phyloP scores from a whole-genome alignment of 2,888 invertebrate species.

The Uropetala carovei region DNA sequence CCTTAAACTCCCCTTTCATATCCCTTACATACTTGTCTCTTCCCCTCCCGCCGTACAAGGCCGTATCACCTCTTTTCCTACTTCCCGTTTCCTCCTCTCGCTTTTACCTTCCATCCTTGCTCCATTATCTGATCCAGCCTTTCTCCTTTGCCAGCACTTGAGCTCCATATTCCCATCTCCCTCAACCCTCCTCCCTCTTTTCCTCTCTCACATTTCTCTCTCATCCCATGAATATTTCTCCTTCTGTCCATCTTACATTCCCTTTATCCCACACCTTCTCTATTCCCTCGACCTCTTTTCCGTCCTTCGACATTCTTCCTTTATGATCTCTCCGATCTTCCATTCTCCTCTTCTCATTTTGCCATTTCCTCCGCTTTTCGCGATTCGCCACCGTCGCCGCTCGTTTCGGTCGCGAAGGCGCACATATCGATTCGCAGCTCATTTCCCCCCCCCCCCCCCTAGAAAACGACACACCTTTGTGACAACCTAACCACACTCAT shows the following conservation, averaged over 20 bases:
- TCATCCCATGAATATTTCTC: slow-evolving; percentile 30
- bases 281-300: neutral
- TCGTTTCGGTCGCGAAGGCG: no score
- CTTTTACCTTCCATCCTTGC: neutral
- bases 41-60: neutral
- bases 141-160: neutral
- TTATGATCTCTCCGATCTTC: slow-evolving; percentile 50
- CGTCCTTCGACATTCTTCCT: neutral
- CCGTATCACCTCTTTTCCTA: neutral
- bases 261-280: slow-evolving; percentile 46
- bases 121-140: neutral
- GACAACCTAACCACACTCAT: no score
- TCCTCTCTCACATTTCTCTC: neutral
- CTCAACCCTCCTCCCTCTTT: neutral
- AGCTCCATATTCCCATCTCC: neutral
- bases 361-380: slow-evolving; percentile 11
- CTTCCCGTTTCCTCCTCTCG: neutral
- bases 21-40: no score
- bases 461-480: no score
- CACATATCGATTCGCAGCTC: no score
- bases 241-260: slow-evolving; percentile 47
- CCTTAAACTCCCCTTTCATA: neutral
- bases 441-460: no score
- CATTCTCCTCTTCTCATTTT: slow-evolving; percentile 49
- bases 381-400: neutral